These are phyloP conservation scores for Empidonax alnorum DNA, from an alignment of 2,113 vertebrate genomes.

Conservation along the genomic window DNA sequence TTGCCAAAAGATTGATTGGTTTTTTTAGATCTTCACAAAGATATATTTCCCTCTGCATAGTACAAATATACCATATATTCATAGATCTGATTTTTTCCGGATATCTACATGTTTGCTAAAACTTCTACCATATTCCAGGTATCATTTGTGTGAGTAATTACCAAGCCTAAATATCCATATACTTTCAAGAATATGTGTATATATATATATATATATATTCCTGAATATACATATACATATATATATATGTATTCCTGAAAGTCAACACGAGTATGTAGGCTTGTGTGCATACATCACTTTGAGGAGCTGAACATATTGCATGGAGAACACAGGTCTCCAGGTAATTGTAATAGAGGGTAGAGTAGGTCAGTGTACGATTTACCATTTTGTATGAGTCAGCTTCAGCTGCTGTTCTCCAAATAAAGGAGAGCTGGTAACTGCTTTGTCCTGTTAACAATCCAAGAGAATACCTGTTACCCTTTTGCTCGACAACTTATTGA, in stretches of 20 bases:
- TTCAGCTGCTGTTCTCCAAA: background rate
- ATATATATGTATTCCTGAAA: background rate
- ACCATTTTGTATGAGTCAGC: background rate
- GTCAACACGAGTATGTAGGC: background rate
- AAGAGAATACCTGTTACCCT: background rate
- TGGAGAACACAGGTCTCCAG: background rate
- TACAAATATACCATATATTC: background rate
- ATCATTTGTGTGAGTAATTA: background rate
- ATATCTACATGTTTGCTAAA: background rate
- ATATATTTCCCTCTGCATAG: background rate
- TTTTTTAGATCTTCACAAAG: background rate
- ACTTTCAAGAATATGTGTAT: background rate
- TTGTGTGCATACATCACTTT: background rate
- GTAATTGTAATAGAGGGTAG: background rate
- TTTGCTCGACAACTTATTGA: background rate
- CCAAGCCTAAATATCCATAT: background rate
- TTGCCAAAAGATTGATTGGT: background rate
- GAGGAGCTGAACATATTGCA: background rate
- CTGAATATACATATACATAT: background rate
- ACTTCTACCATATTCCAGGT: background rate
- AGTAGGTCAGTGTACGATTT: background rate
- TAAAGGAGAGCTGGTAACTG: background rate
- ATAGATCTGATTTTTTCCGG: background rate
- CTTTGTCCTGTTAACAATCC: background rate
- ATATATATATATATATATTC: background rate